These are phyloP conservation scores for Pyrrhura leucotis DNA, from an alignment of 2,797 vertebrate species.

Conservation along the genomic window DNA sequence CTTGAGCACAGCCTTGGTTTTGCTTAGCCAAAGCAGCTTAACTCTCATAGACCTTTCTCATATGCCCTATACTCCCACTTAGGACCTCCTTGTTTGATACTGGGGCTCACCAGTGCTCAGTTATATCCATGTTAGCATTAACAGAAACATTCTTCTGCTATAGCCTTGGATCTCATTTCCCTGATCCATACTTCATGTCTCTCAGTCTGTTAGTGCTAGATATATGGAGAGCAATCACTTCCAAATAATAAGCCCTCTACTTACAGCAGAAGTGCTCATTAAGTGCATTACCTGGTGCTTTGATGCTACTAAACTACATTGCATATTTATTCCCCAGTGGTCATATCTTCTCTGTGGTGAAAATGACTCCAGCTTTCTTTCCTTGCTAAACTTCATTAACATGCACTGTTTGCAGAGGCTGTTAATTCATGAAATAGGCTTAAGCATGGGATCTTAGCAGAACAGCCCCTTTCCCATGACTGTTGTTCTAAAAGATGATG, in stretches of 20 bases:
- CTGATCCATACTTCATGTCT: neutral
- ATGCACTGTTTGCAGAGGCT: neutral
- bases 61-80: neutral
- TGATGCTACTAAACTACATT: neutral
- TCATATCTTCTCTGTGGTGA: neutral
- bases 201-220: neutral
- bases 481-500: neutral
- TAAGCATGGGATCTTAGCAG: neutral
- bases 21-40: neutral
- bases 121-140: neutral
- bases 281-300: neutral
- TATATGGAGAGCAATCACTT: neutral
- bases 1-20: neutral
- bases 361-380: neutral
- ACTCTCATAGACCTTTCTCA: neutral
- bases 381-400: neutral
- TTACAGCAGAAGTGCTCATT: neutral
- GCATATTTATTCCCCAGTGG: neutral
- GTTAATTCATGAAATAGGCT: neutral
- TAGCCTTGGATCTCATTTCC: neutral
- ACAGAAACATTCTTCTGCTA: neutral
- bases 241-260: neutral
- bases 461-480: neutral
- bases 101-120: neutral
- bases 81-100: neutral